Evolutionary conservation across 2,888 invertebrate genomes (phyloP), one percentile per base, ranked within the genome.

Genomic region (Ophion costatus): DNA sequence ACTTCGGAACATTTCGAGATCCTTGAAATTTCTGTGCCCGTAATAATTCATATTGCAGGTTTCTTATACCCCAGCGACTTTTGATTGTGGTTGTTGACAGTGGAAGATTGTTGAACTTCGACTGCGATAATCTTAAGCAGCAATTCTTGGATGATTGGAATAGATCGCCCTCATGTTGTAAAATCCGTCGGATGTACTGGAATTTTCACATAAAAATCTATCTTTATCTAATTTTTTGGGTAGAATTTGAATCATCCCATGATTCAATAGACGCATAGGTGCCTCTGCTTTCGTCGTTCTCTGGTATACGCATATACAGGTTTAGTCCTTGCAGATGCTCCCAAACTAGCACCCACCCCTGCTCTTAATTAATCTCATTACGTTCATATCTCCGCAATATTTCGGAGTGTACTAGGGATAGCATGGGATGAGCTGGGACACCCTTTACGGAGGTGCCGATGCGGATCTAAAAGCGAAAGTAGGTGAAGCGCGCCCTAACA

Each of bases 321-420:
- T 89, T 76, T 87, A 84, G 87, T 80, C 86, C 87, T 86, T 84
- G 87, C 88, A 86, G 87, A 88, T 88, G 90, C 86, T 88, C 89
- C 89, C 86, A 88, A 91, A 92, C 91, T 92, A 92, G 90, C 91
- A 90, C 89, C 79, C 77, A 5, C n/a, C 42, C n/a, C 10, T 70
- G 89, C 89, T 89, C 90, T 90, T 91, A 92, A 92, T 92, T 91
- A 91, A 92, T 91, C 89, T 91, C 89, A 89, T 91, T 91, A 90
- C 75, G 86, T 87, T 82, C 84, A 86, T 87, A 85, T 85, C 80
- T 85, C 73, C 73, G 59, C 64, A 56, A 67, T 38, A 51, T 64
- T 57, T 51, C 24, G 38, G 24, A 61, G 51, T 67, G 51, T 24
- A 24, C 45, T 69, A 63, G n/a, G n/a, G n/a, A n/a, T n/a, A n/a